Percentiles rank a stretch among this genome's conserved stretches.
Conservation (phyloP, 2,888 invertebrate species). For the Tenthredo livida region DNA sequence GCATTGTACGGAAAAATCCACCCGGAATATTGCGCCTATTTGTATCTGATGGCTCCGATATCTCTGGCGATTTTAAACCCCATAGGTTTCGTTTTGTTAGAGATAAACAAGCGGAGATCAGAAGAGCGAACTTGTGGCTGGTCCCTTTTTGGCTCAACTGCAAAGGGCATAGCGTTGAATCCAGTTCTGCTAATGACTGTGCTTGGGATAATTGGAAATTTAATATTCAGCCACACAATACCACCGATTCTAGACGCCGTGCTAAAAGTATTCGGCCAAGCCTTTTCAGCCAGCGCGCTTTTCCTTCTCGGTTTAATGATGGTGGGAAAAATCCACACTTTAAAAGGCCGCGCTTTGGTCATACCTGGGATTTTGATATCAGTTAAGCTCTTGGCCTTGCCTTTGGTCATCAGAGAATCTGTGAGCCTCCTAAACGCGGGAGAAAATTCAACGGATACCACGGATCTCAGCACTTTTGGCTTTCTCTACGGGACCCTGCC, state of each 20-base stretch:
- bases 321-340: slow-evolving; percentile 92
- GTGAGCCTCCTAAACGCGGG: slow-evolving; percentile 88
- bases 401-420: slow-evolving; percentile 92
- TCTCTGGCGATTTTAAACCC: slow-evolving; percentile 96
- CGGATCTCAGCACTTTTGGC: slow-evolving; percentile 93
- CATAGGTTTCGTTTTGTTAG: slow-evolving; percentile 93
- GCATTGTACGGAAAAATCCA: slow-evolving; percentile 92
- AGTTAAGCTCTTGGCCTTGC: slow-evolving; percentile 92
- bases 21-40: slow-evolving; percentile 93
- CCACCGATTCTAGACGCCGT: slow-evolving; percentile 88
- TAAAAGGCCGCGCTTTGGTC: slow-evolving; percentile 89
- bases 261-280: slow-evolving; percentile 89
- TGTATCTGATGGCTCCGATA: slow-evolving; percentile 96
- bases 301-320: slow-evolving; percentile 95
- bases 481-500: slow-evolving; percentile 98
- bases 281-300: slow-evolving; percentile 94
- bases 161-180: slow-evolving; percentile 90
- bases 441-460: slow-evolving; percentile 85
- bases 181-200: slow-evolving; percentile 96
- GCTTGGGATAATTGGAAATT: slow-evolving; percentile 92
- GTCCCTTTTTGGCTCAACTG: slow-evolving; percentile 68
- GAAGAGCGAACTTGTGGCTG: slow-evolving; percentile 64
- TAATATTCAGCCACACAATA: slow-evolving; percentile 88
- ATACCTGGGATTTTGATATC: slow-evolving; percentile 93
- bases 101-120: slow-evolving; percentile 84